Base-by-base conservation (phyloP, 1,140 invertebrate species). In the Drosophila chauvacae region DNA sequence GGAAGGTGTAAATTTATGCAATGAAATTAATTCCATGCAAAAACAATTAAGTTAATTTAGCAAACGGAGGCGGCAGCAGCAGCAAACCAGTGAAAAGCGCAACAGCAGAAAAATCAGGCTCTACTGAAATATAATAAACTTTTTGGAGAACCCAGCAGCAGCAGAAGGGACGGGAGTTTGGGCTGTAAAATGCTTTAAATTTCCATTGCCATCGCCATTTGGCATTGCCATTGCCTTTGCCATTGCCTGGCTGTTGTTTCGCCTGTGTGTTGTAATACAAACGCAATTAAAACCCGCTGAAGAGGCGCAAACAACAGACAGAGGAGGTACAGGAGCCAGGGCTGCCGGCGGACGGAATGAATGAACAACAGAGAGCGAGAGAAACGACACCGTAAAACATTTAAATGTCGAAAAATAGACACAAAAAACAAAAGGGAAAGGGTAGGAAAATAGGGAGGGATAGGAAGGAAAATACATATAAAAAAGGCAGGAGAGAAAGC, bases 1-100 rank as follows among this genome's bases (percentile, higher is more conserved):
- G 75, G 65, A 90, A 88, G 85, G 85, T 88, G 70, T 79, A 72
- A 90, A 90, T 90, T 90, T 90, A 90, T 90, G 85, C 85, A 88
- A 63, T 70, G 77, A 90, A 88, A 90, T 90, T 90, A 90, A 90
- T 90, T 90, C 83, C 85, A 90, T 85, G 85, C 85, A 90, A 90
- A 90, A 85, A 90, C 85, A 90, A 90, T 90, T 90, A 90, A 90
- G 85, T 90, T 90, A 90, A 90, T 90, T 90, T 90, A 90, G 85
- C 84, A 90, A 88, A 83, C 88, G 68, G 77, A 69, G 64, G 55
- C 65, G 50, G 55, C 56, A 45, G 35, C 20, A 48, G 37, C 26
- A 18, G 44, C 26, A 26, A 42, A 44, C 44, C 47, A 16, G 35
- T 26, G 16, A 83, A 86, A 86, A 83, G 84, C 83, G 76, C 83